Base-by-base conservation (phyloP, 2,888 invertebrate genomes). In the Acholoe squamosa region DNA sequence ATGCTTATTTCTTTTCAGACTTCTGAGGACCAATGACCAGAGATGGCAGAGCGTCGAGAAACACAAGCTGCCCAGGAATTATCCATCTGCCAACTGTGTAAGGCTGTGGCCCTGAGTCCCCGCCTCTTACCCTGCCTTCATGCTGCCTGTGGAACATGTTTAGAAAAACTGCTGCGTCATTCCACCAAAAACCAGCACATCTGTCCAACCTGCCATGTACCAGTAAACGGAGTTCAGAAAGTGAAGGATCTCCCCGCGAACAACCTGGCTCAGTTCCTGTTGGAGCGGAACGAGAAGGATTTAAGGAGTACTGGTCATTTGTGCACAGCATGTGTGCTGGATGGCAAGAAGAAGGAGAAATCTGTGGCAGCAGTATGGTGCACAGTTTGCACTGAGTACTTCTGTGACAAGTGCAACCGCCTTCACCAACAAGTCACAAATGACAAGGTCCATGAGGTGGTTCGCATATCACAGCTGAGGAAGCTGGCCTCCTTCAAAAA, bases 61-160 rank as follows among this genome's bases (percentile, higher is more conserved):
- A 28, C 52, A 1, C 76, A 43, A 25, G 89, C 34, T 5, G 71
- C 76, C 51, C 84, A 80, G 51, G 56, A 80, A 33, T 34, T 90
- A 22, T 28, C 76, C 12, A 52, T 90, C 7, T 90, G 90, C 56
- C 71, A 90, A 84, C 25, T 90, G 31, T 90, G 90, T 56, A 51
- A 80, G 28, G 80, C 77, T 10, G 54, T 51, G 14, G 54, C 54
- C n/a, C 54, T 90, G 7, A 54, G 34, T 25, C 80, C 90, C 25
- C 51, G 84, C 43, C 84, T 90, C 28, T 54, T 90, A 56, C 90
- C 90, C 52, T 90, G 90, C 80, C 80, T 90, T 16, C 90, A 90
- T 34, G 52, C 90, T 22, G 22, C 54, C 31, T 90, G 90, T 54
- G 22, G 54, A 19, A 43, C 77, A 12, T 90, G 90, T 34, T 56